Base-by-base conservation (phyloP, 2,888 invertebrate species). In the Patella depressa region DNA sequence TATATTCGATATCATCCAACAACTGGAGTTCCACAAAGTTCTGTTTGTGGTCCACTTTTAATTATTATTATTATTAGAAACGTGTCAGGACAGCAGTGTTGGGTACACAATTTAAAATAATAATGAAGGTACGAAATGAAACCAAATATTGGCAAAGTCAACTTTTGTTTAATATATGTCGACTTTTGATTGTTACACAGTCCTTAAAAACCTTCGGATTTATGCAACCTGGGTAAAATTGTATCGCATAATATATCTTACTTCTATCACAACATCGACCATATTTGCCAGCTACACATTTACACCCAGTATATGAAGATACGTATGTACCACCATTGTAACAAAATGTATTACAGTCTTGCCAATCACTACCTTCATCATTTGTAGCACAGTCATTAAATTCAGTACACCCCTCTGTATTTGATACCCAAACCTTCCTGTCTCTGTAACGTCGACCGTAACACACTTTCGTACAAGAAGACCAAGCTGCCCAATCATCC, bases 391-490 rank as follows among this genome's bases (percentile, higher is more conserved):
- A 74, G 14, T 12, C 11, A 17, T 15, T 19, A 11, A 55, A 59
- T 3, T 11, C 57, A 7, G 24, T 12, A 34, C 74, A 74, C 4
- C 24, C 19, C 3, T 15, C 45, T 34, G 2, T 74, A 29, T 74
- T 65, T 11, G n/a, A 7, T 3, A 59, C 5, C 7, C 0, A 29
- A 17, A 74, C 74, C 2, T 2, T 24, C 59, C 74, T 19, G 11
- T n/a, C 19, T 54, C 74, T n/a, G 29, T 17, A 11, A 3, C 59
- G 74, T 53, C 19, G n/a, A 11, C 74, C 74, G 53, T 57, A 74
- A 53, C 74, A 74, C n/a, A 11, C 17, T 15, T 54, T 29, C 34
- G 57, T 45, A 74, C 74, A 74, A n/a, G n/a, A 59, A 57, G 74
- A 74, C 74, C 74, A 74, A 14, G 57, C 57, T 29, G 34, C 17